Conservation (phyloP, 2,888 invertebrate species). For the Schrankia costaestrigalis region DNA sequence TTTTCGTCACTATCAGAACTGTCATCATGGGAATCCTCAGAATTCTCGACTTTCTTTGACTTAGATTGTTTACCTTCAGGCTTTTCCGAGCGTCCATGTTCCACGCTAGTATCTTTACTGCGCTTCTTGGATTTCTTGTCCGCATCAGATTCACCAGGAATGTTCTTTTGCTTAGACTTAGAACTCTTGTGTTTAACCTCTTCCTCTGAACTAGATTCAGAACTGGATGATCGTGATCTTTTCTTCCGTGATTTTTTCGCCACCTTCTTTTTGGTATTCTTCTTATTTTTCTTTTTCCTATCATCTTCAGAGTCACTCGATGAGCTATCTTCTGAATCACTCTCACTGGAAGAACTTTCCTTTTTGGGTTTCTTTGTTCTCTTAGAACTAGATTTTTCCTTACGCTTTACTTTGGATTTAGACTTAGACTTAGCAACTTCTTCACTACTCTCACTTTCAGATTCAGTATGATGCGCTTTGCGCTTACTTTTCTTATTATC, state of each 20-base stretch:
- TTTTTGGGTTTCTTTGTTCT: conserved; percentile 74
- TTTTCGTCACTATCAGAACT: conserved; percentile 77
- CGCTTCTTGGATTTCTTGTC: conserved; percentile 71
- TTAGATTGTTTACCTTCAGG: conserved; percentile 54
- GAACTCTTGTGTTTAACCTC: conserved; percentile 71
- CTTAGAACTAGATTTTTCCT: conserved; percentile 81
- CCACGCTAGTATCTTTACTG: conserved; percentile 57
- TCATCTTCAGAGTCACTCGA: conserved; percentile 76
- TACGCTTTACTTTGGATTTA: conserved; percentile 70
- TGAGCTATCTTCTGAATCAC: conserved; percentile 75
- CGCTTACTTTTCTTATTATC: conserved; percentile 70
- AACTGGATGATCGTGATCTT: conserved; percentile 70
- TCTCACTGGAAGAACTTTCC: conserved; percentile 72
- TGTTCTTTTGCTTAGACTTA: conserved; percentile 72
- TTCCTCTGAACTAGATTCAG: conserved; percentile 77
- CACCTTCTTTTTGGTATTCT: conserved; percentile 66
- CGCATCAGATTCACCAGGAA: conserved; percentile 69
- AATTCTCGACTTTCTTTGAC: conserved; percentile 63
- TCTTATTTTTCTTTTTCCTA: conserved; percentile 75
- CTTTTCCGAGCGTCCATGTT: conserved; percentile 64
- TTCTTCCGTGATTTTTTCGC: conserved; percentile 74
- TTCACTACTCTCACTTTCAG: conserved; percentile 72
- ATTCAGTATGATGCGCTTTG: conserved; percentile 75
- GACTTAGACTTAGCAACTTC: conserved; percentile 65
- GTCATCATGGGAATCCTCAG: conserved; percentile 68